Percentiles rank a stretch among this genome's conserved stretches.
Conservation (phyloP, 2,113 vertebrate species). For the Ginglymostoma cirratum region DNA sequence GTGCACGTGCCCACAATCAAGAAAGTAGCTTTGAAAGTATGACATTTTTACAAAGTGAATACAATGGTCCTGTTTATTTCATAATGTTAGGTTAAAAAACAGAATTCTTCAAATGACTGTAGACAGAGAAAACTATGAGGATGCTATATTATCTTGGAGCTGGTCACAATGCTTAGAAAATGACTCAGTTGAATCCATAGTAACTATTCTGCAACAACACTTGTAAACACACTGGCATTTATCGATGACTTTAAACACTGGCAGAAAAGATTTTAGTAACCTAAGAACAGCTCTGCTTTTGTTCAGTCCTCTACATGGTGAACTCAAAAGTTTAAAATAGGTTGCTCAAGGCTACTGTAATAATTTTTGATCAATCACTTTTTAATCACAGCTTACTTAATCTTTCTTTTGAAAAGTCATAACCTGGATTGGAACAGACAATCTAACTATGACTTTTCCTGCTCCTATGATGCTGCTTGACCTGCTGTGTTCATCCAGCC, state of each 20-base stretch:
- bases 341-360: neutral
- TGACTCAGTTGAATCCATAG: conserved; percentile 59
- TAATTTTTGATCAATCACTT: neutral
- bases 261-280: neutral
- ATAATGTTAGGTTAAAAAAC: neutral
- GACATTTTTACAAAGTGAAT: neutral
- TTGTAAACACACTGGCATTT: conserved; percentile 60
- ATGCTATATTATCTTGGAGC: conserved; percentile 42
- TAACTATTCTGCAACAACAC: conserved; percentile 58
- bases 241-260: conserved; percentile 47
- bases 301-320: neutral
- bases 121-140: neutral
- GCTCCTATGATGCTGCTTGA: too few species aligned
- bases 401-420: neutral
- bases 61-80: neutral
- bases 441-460: neutral
- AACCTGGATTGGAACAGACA: neutral
- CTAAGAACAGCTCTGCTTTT: neutral
- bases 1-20: too few species aligned
- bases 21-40: neutral
- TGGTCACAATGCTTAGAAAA: conserved; percentile 55
- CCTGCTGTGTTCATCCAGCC: too few species aligned
- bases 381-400: neutral
- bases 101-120: neutral
- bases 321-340: neutral